phyloP scores from a whole-genome alignment of 1,140 invertebrate genomes.

The Neodiprion fabricii region DNA sequence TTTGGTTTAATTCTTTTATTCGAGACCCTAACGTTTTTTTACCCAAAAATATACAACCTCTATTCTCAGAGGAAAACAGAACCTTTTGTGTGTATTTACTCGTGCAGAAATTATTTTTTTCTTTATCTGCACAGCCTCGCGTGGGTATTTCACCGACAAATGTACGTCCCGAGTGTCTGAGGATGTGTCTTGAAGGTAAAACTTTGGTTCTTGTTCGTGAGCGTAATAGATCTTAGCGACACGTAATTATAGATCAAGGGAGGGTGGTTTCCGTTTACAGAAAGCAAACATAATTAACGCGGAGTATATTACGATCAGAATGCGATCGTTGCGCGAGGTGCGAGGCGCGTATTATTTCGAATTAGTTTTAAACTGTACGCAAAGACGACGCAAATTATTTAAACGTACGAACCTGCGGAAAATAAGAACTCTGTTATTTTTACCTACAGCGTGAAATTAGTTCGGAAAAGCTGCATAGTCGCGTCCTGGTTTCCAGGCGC shows the following conservation, averaged over 20 bases:
- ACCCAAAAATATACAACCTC: not conserved
- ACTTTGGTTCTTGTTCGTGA: not conserved
- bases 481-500: not conserved
- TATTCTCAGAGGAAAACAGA: not conserved
- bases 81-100: not conserved
- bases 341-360: too few species aligned
- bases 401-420: not conserved
- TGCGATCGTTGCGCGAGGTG: not conserved
- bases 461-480: not conserved
- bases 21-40: too few species aligned
- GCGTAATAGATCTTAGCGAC: not conserved
- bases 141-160: not conserved
- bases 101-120: not conserved
- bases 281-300: constrained; percentile 32
- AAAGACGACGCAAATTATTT: not conserved
- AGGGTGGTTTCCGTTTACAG: constrained; percentile 19
- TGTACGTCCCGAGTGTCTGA: not conserved
- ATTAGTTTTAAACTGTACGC: too few species aligned
- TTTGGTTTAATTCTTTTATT: too few species aligned
- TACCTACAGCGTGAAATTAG: not conserved
- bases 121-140: not conserved
- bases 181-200: constrained; percentile 9
- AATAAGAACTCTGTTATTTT: not conserved
- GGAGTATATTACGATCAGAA: constrained; percentile 27
- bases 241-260: constrained; percentile 33